These are phyloP conservation scores for Tachystola acroxantha DNA, from an alignment of 2,888 invertebrate genomes.

Conservation along the genomic window DNA sequence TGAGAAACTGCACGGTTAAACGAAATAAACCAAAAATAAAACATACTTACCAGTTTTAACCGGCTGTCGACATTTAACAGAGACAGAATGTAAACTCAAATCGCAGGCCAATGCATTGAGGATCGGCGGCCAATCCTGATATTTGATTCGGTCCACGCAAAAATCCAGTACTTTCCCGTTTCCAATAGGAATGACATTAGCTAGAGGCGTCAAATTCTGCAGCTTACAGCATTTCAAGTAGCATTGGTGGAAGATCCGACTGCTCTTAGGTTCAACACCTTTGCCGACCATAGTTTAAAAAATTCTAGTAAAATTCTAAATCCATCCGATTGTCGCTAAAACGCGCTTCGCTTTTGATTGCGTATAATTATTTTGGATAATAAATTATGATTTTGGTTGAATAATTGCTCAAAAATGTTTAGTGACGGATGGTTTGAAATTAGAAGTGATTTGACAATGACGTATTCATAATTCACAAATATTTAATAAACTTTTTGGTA, in stretches of 20 bases:
- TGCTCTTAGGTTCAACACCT: conserved; percentile 53
- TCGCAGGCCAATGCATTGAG: conserved; percentile 85
- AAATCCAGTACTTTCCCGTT: conserved; percentile 81
- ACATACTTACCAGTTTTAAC: conserved; percentile 55
- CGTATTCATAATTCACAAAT: too few relatives aligned
- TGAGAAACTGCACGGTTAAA: too few relatives aligned
- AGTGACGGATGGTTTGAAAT: conserved; percentile 44
- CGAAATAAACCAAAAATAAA: too few relatives aligned
- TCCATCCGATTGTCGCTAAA: conserved; percentile 29
- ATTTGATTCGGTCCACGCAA: conserved; percentile 85
- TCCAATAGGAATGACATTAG: conserved; percentile 55
- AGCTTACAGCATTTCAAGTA: conserved; percentile 72
- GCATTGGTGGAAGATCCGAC: conserved; percentile 70
- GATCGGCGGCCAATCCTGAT: conserved; percentile 87
- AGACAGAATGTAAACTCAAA: conserved; percentile 82
- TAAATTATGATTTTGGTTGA: conserved; percentile 42
- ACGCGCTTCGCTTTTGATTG: conserved; percentile 21
- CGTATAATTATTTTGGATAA: conserved; percentile 29
- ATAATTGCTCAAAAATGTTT: conserved; percentile 43
- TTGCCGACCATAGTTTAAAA: conserved; percentile 63
- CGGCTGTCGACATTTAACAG: conserved; percentile 80
- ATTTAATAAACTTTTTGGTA: too few relatives aligned
- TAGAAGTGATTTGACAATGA: conserved; percentile 38
- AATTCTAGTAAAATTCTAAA: conserved; percentile 36
- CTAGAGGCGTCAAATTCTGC: conserved; percentile 64